Percentiles rank a stretch among this genome's conserved stretches.
Evolutionary conservation across 2,888 invertebrate species (phyloP).

Genomic region (Eledone cirrhosa): DNA sequence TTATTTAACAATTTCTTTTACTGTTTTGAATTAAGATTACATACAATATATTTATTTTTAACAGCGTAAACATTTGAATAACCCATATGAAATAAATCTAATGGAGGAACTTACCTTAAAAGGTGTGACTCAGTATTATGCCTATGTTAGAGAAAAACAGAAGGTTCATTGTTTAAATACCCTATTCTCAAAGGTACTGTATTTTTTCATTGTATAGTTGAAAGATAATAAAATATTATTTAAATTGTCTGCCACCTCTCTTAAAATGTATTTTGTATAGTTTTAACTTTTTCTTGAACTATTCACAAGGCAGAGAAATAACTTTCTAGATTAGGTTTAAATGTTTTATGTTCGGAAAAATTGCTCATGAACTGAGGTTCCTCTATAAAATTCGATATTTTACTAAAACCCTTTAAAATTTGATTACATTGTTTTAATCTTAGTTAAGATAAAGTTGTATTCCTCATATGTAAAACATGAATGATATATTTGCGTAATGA

Average conservation of each 20-base stretch:
- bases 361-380: no score
- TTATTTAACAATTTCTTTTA: neutral
- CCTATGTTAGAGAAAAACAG: conserved; percentile 99
- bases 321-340: neutral
- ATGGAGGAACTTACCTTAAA: conserved; percentile 99
- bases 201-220: no score
- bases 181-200: conserved; percentile 90
- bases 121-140: conserved; percentile 99
- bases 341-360: no score
- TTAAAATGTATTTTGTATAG: neutral
- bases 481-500: neutral
- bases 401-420: no score
- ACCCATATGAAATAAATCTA: conserved; percentile 98
- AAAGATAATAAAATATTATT: no score
- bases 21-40: neutral
- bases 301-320: neutral
- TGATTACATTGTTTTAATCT: no score
- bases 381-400: no score
- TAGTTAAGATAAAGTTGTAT: neutral
- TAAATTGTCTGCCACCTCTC: neutral
- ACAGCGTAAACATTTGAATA: conserved; percentile 87
- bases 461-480: neutral
- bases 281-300: neutral
- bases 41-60: conserved; percentile 29
- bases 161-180: conserved; percentile 99